Base-by-base conservation (phyloP, 2,113 vertebrate species). In the Indri indri region DNA sequence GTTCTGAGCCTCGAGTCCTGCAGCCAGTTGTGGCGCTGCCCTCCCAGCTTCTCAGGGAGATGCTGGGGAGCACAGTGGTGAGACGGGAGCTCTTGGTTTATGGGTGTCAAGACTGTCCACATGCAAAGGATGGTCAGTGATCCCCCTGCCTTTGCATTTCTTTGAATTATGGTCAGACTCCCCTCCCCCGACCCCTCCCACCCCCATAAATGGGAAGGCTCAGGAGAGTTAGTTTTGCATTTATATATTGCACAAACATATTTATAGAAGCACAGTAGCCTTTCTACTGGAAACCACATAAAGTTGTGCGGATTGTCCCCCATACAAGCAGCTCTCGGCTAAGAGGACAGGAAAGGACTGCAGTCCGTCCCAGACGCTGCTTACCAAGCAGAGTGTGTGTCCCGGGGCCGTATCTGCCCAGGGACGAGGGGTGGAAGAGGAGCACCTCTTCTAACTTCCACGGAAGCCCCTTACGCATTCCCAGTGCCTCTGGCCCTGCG, bases 171-270 rank as follows among this genome's bases (percentile, higher is more conserved):
- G 20, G 32, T 34, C 77, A 27, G 47, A 52, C 37, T 17, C 34
- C 16, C 37, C 18, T n/a, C 22, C 17, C 23, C n/a, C 6, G 3
- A 34, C 23, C 37, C 34, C 45, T 6, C 1, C 37, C 18, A 25
- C 30, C 20, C 42, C 25, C 32, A 20, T 18, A 54, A 32, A 30
- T 73, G n/a, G n/a, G 37, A 84, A 79, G 89, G 25, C 66, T 52
- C 27, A 3, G 59, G 59, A 71, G 50, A 37, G 37, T 5, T 57
- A 0, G 13, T 6, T 47, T n/a, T 52, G 50, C 13, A 22, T 42
- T 30, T n/a, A 0, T 1, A 1, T 32, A 6, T 1, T 6, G 3
- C 8, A 16, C 3, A 20, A 1, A 14, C 47, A 0, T 6, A 8
- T 12, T 32, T 47, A 32, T 8, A 40, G 80, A 70, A 57, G 14